A percentile compares a stretch with the other conserved stretches of the same genome.
Conservation (phyloP, 2,797 vertebrate species). For the Synaphobranchus kaupii region DNA sequence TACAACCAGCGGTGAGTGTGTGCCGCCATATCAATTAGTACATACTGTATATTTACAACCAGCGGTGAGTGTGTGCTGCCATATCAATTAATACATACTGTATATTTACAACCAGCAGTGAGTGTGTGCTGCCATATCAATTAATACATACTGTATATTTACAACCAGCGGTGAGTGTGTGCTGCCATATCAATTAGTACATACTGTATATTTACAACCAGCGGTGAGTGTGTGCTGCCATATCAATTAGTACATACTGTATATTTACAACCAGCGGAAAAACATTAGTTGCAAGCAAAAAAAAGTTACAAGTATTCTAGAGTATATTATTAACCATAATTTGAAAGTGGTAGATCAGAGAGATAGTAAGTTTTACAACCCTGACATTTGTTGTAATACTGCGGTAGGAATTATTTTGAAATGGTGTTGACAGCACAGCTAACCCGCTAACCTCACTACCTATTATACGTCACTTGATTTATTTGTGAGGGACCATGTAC, state of each 20-base stretch:
- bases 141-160: too few relatives aligned
- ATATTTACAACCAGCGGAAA: background rate
- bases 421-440: background rate
- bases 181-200: too few relatives aligned
- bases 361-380: background rate
- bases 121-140: too few relatives aligned
- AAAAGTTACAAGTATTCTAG: background rate
- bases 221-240: constrained; percentile 60
- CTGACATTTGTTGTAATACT: background rate
- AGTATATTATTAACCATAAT: background rate
- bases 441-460: background rate
- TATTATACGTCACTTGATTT: background rate
- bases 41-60: too few relatives aligned
- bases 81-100: too few relatives aligned
- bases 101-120: too few relatives aligned
- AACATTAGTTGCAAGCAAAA: background rate
- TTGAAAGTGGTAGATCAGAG: background rate
- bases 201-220: too few relatives aligned
- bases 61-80: too few relatives aligned
- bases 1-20: too few relatives aligned
- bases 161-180: too few relatives aligned
- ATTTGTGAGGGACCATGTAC: background rate
- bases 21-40: too few relatives aligned
- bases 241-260: too few relatives aligned
- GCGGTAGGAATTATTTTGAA: background rate